These are phyloP conservation scores for Colinus virginianus DNA, from an alignment of 2,113 vertebrate species.

Conservation along the genomic window DNA sequence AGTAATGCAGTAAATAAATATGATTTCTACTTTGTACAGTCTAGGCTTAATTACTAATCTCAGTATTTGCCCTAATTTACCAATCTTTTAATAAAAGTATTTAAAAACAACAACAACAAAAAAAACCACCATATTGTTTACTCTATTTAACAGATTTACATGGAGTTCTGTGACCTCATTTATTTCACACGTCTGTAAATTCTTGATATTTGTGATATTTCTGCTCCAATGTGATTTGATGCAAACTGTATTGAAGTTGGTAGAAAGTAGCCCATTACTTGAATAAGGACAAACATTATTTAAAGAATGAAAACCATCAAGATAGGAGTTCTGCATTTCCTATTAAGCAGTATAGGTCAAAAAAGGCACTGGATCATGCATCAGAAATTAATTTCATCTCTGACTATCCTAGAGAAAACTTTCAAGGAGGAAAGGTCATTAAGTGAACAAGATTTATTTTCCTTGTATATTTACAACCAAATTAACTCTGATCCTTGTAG, in stretches of 20 bases:
- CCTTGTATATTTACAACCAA: background rate
- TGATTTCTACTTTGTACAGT: background rate
- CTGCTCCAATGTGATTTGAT: background rate
- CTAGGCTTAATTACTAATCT: background rate
- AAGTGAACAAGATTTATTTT: background rate
- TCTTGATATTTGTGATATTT: background rate
- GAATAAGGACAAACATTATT: rapidly evolving
- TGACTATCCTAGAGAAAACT: background rate
- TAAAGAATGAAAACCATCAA: background rate
- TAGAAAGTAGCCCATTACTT: background rate
- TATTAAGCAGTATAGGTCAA: background rate
- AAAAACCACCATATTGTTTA: background rate
- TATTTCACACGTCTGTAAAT: background rate
- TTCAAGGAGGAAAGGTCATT: background rate
- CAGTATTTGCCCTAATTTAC: background rate
- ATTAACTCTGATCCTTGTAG: background rate
- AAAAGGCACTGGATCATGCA: background rate
- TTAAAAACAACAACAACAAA: background rate
- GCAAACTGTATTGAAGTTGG: background rate
- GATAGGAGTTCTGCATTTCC: background rate
- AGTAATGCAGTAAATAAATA: background rate
- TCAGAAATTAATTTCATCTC: conserved; percentile 1
- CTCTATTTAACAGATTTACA: background rate
- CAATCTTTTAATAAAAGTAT: background rate
- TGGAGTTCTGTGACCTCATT: background rate